Percentiles rank a stretch among this genome's conserved stretches.
Conservation (phyloP, 1,140 invertebrate species). For the Philopotamus ludificatus region DNA sequence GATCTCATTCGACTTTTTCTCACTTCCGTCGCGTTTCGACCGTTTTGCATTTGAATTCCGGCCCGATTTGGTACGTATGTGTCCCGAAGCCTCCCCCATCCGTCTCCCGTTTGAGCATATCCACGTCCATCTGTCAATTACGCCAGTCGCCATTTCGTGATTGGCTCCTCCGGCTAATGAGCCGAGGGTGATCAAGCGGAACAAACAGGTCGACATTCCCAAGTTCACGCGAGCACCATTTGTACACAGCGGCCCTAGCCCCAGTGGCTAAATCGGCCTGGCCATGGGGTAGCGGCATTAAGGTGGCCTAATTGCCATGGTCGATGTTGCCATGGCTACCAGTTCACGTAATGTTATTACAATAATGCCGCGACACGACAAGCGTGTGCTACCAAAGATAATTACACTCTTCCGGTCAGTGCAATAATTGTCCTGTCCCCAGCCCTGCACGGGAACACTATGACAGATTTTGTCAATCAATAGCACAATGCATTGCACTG, state of each 20-base stretch:
- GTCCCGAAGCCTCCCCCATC: no score
- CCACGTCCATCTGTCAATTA: not conserved
- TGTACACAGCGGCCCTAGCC: not conserved
- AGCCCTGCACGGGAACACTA: no score
- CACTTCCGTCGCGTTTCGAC: no score
- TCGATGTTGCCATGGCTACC: conserved; percentile 40
- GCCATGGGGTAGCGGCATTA: not conserved
- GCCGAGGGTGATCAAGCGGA: not conserved
- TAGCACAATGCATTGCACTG: no score
- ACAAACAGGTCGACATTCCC: not conserved
- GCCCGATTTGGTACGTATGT: no score
- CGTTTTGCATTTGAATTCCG: not conserved
- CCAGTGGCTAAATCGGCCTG: not conserved
- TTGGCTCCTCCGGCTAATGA: not conserved
- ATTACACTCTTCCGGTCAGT: conserved; percentile 36
- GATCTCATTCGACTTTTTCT: no score
- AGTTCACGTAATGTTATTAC: conserved; percentile 35
- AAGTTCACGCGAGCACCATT: not conserved
- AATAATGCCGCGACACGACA: conserved; percentile 16
- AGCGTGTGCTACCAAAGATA: conserved; percentile 21
- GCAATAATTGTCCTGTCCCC: no score
- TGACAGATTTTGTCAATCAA: no score
- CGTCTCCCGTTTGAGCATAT: no score
- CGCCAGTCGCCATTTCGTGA: not conserved
- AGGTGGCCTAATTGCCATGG: conserved; percentile 34